A percentile compares a stretch with the other conserved stretches of the same genome.
These are phyloP conservation scores for Hydrophis major DNA, from an alignment of 2,797 vertebrate genomes.

Conservation along the genomic window DNA sequence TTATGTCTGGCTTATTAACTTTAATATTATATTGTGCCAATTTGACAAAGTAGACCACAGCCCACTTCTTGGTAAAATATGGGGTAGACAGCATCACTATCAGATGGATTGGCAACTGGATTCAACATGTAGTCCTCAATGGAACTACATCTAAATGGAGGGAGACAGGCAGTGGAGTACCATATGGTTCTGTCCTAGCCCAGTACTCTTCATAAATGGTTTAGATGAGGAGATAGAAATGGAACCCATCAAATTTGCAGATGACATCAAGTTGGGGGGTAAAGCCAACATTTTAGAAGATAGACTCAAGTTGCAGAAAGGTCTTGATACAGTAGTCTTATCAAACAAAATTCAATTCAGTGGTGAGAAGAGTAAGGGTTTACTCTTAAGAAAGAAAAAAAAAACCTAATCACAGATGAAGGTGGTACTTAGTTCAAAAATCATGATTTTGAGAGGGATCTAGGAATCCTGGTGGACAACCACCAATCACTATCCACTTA, in stretches of 20 bases:
- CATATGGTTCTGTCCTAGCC: not conserved
- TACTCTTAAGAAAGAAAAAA: not conserved
- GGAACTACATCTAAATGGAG: not conserved
- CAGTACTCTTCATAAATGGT: not conserved
- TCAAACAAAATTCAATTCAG: not conserved
- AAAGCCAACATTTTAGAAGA: not conserved
- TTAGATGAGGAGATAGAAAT: too few relatives aligned
- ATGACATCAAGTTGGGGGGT: not conserved
- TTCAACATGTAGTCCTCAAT: not conserved
- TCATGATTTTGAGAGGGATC: not conserved
- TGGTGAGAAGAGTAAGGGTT: not conserved
- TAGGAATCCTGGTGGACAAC: not conserved
- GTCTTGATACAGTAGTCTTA: not conserved
- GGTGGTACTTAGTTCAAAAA: not conserved
- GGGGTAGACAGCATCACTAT: not conserved
- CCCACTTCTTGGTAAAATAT: not conserved
- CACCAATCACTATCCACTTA: not conserved
- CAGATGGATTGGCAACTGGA: not conserved
- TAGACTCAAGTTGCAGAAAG: not conserved
- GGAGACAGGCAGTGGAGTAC: not conserved
- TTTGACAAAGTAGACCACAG: not conserved
- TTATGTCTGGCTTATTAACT: not conserved
- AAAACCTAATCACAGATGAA: not conserved
- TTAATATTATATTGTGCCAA: not conserved
- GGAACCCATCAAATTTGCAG: not conserved